Conservation (phyloP, 2,888 invertebrate species). For the Brenthis ino region DNA sequence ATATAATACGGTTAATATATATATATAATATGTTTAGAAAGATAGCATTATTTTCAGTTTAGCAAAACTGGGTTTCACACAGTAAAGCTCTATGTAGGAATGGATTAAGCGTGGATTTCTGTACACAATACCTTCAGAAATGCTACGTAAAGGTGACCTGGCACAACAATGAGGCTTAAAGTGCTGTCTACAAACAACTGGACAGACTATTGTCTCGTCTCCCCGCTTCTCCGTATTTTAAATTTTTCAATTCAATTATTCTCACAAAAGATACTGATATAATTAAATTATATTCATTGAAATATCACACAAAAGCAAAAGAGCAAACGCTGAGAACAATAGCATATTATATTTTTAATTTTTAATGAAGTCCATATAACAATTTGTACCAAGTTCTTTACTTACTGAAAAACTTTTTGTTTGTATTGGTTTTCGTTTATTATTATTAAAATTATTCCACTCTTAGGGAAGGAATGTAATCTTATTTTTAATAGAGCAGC, state of each 20-base stretch:
- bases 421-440: too few species aligned
- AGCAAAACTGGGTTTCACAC: constrained; percentile 5
- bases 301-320: not conserved
- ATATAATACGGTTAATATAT: too few species aligned
- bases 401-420: too few species aligned
- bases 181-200: constrained; percentile 30
- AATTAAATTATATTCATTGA: not conserved
- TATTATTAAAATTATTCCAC: too few species aligned
- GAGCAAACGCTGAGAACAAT: not conserved
- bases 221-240: constrained; percentile 13
- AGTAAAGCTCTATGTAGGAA: constrained; percentile 15
- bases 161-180: constrained; percentile 31
- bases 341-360: not conserved
- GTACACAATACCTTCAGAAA: constrained; percentile 8
- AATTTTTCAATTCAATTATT: constrained; percentile 17
- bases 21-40: not conserved
- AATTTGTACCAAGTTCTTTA: too few species aligned
- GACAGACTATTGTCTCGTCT: constrained; percentile 30
- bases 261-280: constrained; percentile 7
- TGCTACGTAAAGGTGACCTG: constrained; percentile 25
- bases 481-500: too few species aligned
- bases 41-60: not conserved
- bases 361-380: not conserved
- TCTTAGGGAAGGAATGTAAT: too few species aligned
- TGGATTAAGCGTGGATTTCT: constrained; percentile 18